A percentile compares a stretch with the other conserved stretches of the same genome.
Evolutionary conservation across 2,888 invertebrate species (phyloP).

Genomic region (Pterostichus niger): DNA sequence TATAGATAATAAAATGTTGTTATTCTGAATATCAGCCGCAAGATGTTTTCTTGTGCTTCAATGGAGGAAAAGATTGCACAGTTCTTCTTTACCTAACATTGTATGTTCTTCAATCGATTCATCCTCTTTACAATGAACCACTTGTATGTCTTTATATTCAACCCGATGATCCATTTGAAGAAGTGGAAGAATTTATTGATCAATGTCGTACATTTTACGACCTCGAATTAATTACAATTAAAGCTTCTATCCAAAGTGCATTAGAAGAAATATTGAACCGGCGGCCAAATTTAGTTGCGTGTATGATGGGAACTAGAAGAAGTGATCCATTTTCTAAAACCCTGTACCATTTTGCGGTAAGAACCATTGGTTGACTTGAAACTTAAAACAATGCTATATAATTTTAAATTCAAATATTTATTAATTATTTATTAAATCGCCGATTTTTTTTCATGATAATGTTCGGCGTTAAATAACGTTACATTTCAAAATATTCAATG

Average conservation of each 20-base stretch:
- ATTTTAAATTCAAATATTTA: no score
- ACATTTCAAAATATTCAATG: no score
- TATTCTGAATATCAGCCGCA: conserved; percentile 83
- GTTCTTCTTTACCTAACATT: conserved; percentile 88
- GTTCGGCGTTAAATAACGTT: no score
- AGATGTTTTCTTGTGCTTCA: conserved; percentile 94
- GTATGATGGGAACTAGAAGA: conserved; percentile 94
- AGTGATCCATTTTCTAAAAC: conserved; percentile 91
- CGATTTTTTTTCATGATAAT: no score
- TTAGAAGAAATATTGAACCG: conserved; percentile 82
- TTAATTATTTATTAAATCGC: no score
- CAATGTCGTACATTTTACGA: conserved; percentile 85
- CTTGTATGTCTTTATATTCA: conserved; percentile 90
- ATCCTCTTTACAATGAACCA: conserved; percentile 71
- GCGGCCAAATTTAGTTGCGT: conserved; percentile 85
- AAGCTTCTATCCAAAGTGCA: conserved; percentile 86
- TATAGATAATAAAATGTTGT: conserved; percentile 82
- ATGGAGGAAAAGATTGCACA: conserved; percentile 99
- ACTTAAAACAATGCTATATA: neutral
- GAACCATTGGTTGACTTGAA: neutral
- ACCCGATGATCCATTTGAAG: conserved; percentile 89
- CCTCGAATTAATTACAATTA: conserved; percentile 84
- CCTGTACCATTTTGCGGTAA: conserved; percentile 82
- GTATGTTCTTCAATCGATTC: conserved; percentile 76
- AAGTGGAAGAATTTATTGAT: conserved; percentile 91